Base-by-base conservation (phyloP, 2,797 vertebrate species). In the Myotis pilosus region DNA sequence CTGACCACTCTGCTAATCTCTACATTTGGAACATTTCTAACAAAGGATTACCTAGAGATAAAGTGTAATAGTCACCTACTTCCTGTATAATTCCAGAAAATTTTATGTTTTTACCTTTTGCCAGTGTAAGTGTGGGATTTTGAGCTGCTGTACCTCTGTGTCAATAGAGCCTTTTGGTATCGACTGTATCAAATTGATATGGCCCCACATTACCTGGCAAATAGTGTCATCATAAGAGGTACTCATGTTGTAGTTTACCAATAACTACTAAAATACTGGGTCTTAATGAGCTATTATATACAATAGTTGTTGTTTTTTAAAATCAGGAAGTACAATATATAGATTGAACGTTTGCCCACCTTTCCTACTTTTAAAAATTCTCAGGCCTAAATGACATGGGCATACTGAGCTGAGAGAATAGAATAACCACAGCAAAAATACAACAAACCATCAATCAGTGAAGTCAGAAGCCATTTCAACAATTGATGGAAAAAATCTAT, bases 41-140 rank as follows among this genome's bases (percentile, higher is more conserved):
- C 41, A 25, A 80, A 86, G 71, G 51, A 82, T 95, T 96, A 95
- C 23, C 53, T 15, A 68, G n/a, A 89, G 89, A 88, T 92, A 75
- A 93, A 87, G 41, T 85, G 5, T 82, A 55, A 82, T 81, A 81
- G 47, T 79, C 75, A 88, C 41, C 66, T 69, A 51, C 64, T 80
- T 16, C 71, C 83, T 83, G 17, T 76, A 57, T 79, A 51, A 84
- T 64, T 85, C 84, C 49, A 44, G 55, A n/a, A 86, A 94, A 76
- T 64, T 57, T 51, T 44, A 17, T 85, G 44, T 33, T 57, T 92
- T 90, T 86, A 68, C 36, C n/a, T 13, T 88, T 89, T 81, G 28
- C 75, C 89, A 4, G 10, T 64, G 25, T 57, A 53, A 84, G 66
- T 49, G 23, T 91, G 41, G 69, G 64, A 79, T 69, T 82, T 64